phyloP scores from a whole-genome alignment of 2,113 vertebrate genomes.

The Mobula hypostoma region DNA sequence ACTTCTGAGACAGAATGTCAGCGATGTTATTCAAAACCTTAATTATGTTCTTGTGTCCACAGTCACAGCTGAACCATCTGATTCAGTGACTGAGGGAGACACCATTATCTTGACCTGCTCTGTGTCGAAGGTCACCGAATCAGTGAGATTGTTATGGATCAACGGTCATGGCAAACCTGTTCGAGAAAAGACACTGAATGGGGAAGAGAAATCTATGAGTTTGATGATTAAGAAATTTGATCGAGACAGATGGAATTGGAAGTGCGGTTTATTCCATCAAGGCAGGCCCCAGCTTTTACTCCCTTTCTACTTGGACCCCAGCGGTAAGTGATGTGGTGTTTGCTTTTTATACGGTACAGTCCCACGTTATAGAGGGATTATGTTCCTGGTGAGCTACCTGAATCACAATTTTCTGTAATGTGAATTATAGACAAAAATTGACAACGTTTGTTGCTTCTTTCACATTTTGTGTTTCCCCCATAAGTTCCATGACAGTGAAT shows the following conservation, averaged over 20 bases:
- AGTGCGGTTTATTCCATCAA: slow-evolving; percentile 7
- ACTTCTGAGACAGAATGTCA: neutral
- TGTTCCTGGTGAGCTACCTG: no score
- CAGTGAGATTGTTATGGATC: slow-evolving; percentile 13
- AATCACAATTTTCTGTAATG: no score
- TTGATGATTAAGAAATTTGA: slow-evolving; percentile 7
- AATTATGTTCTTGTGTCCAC: neutral
- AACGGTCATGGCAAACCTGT: neutral
- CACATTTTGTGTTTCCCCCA: no score
- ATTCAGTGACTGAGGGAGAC: neutral
- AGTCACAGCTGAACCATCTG: slow-evolving; percentile 12
- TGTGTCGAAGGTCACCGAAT: neutral
- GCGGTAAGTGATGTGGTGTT: neutral
- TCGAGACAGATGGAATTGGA: neutral
- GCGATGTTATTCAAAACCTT: neutral
- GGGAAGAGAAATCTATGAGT: neutral
- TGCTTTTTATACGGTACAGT: no score
- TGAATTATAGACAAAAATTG: no score
- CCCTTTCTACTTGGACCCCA: neutral
- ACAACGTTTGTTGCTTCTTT: no score
- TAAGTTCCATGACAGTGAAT: no score
- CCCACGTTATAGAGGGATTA: no score
- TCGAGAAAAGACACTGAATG: neutral
- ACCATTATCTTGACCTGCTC: slow-evolving; percentile 9
- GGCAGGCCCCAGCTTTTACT: neutral